Evolutionary conservation across 2,888 invertebrate genomes (phyloP), one percentile per base, ranked within the genome.

Genomic region (Oligia strigilis): DNA sequence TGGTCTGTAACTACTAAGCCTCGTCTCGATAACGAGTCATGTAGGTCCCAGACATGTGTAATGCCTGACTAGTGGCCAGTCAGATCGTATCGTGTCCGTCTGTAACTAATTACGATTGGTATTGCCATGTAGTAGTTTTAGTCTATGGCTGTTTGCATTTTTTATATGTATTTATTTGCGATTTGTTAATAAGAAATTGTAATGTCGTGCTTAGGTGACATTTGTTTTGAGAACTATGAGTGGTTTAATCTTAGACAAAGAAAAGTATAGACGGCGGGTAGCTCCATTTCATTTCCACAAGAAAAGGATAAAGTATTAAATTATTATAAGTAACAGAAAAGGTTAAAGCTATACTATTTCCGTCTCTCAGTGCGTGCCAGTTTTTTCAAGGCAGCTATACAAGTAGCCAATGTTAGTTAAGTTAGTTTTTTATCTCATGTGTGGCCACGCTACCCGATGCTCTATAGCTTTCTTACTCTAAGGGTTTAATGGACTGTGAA

Each of bases 1-100:
- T 19, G 43, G 23, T 4, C 64, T 52, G 55, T 60, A 60, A 60
- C 23, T 74, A 58, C 71, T 82, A 49, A n/a, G 62, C 6, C 36
- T n/a, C 29, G 79, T 29, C 40, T 72, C 58, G 36, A 40, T 83
- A 83, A 80, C 80, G 75, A 69, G 66, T 65, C 83, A 67, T 64
- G 72, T 64, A 60, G 71, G 62, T 8, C n/a, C 36, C n/a, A 81
- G 77, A 78, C 64, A 65, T 64, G n/a, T 72, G 52, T 65, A 23
- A 60, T 72, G 49, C 14, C 60, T 62, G n/a, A 65, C 29, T 82
- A 36, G 62, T 46, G 62, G 52, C 52, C 55, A 70, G 58, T 62
- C 49, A 17, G 55, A 64, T 62, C 62, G 49, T 64, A 75, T 64
- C 78, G 49, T 14, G 19, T 72, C 40, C n/a, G 40, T 36, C n/a